Conservation (phyloP, 1,140 invertebrate genomes). For the Nasonia vitripennis region DNA sequence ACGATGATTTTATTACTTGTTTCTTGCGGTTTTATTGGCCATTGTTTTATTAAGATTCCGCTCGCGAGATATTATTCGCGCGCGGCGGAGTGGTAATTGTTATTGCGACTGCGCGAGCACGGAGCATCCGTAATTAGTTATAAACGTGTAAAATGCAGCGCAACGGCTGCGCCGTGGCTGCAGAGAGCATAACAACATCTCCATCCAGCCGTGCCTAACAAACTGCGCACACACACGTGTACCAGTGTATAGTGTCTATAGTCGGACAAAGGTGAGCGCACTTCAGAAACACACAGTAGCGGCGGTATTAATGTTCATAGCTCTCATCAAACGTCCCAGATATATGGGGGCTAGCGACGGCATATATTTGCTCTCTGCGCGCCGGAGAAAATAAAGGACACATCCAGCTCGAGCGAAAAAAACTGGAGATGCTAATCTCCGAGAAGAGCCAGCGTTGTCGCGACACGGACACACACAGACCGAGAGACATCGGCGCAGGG, state of each 20-base stretch:
- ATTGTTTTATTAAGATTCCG: slow-evolving; percentile 7
- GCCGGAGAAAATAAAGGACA: slow-evolving; percentile 2
- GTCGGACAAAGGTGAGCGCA: slow-evolving; percentile 9
- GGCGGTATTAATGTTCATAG: slow-evolving; percentile 17
- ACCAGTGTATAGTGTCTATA: no score
- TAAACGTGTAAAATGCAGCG: neutral
- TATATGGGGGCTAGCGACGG: neutral
- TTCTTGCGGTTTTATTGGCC: neutral
- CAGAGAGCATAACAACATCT: neutral
- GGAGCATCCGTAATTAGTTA: no score
- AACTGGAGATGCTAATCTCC: slow-evolving; percentile 72
- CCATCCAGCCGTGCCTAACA: neutral
- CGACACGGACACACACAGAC: neutral
- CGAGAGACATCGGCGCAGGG: neutral
- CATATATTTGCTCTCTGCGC: neutral
- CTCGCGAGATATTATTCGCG: neutral
- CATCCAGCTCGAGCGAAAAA: slow-evolving; percentile 24
- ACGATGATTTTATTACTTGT: slow-evolving; percentile 4
- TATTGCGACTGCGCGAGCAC: neutral
- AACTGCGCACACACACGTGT: neutral
- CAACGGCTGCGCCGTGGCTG: neutral
- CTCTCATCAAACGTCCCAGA: neutral
- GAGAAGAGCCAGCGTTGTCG: neutral
- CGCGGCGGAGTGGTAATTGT: neutral
- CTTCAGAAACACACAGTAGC: slow-evolving; percentile 22